Conservation (phyloP, 2,888 invertebrate species). For the Amphimallon solstitiale region DNA sequence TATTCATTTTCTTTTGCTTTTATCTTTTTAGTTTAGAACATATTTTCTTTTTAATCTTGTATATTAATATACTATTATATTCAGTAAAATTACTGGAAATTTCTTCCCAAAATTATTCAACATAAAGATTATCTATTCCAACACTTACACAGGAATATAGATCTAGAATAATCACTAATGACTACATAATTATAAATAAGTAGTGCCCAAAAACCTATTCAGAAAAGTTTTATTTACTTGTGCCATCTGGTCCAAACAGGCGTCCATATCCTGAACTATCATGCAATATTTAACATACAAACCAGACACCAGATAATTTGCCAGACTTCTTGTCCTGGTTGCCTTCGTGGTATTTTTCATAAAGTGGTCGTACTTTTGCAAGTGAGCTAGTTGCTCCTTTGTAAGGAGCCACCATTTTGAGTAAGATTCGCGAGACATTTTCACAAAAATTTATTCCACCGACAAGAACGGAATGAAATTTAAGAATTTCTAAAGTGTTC, state of each 20-base stretch:
- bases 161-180: too few relatives aligned
- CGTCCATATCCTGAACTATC: slow-evolving; percentile 68
- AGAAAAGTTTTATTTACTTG: slow-evolving; percentile 55
- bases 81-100: too few relatives aligned
- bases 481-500: too few relatives aligned
- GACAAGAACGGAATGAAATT: background rate
- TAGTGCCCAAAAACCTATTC: too few relatives aligned
- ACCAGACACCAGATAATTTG: slow-evolving; percentile 66
- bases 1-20: too few relatives aligned
- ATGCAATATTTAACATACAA: slow-evolving; percentile 67
- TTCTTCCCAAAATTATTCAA: too few relatives aligned
- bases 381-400: slow-evolving; percentile 59
- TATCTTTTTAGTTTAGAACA: too few relatives aligned
- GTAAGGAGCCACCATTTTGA: slow-evolving; percentile 66
- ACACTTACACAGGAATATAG: too few relatives aligned
- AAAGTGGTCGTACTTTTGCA: slow-evolving; percentile 59
- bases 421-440: slow-evolving; percentile 65
- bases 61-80: too few relatives aligned
- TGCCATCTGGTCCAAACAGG: slow-evolving; percentile 71
- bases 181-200: too few relatives aligned
- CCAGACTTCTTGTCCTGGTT: slow-evolving; percentile 64
- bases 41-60: slow-evolving; percentile 21
- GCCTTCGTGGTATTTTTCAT: slow-evolving; percentile 49
- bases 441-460: background rate
- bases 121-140: too few relatives aligned